phyloP scores from a whole-genome alignment of 2,797 vertebrate genomes.

The Monodelphis domestica region DNA sequence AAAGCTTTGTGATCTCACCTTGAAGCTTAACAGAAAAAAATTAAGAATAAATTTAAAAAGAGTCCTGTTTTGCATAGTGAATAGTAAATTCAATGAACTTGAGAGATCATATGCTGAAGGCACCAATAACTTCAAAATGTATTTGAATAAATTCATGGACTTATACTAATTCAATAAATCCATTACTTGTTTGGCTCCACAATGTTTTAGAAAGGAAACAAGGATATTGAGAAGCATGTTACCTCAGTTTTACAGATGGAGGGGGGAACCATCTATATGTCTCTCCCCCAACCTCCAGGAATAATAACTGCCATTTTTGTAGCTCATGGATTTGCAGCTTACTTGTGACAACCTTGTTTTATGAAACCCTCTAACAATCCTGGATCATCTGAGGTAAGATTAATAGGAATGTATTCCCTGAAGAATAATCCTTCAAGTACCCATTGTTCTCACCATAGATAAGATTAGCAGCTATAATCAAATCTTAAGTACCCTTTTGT shows the following conservation, averaged over 20 bases:
- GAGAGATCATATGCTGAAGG: not conserved
- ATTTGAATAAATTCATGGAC: too few species aligned
- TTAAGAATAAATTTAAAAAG: not conserved
- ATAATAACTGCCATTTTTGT: not conserved
- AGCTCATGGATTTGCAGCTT: not conserved
- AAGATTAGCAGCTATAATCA: too few species aligned
- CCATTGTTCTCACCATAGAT: too few species aligned
- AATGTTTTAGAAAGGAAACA: not conserved
- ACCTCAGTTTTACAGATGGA: not conserved
- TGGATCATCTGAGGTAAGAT: too few species aligned
- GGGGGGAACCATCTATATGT: too few species aligned
- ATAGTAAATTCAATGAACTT: not conserved
- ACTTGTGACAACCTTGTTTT: too few species aligned
- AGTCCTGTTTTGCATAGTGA: not conserved
- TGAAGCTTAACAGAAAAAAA: not conserved
- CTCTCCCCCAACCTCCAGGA: not conserved
- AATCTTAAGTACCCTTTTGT: too few species aligned
- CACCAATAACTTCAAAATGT: not conserved
- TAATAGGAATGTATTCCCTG: too few species aligned
- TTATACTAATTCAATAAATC: too few species aligned
- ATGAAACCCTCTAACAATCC: too few species aligned
- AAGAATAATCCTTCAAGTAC: too few species aligned
- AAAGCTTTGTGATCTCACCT: not conserved
- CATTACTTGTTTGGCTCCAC: too few species aligned
- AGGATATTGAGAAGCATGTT: not conserved